These are phyloP conservation scores for Spheniscus mendiculus DNA, from an alignment of 2,113 vertebrate species.

Conservation along the genomic window DNA sequence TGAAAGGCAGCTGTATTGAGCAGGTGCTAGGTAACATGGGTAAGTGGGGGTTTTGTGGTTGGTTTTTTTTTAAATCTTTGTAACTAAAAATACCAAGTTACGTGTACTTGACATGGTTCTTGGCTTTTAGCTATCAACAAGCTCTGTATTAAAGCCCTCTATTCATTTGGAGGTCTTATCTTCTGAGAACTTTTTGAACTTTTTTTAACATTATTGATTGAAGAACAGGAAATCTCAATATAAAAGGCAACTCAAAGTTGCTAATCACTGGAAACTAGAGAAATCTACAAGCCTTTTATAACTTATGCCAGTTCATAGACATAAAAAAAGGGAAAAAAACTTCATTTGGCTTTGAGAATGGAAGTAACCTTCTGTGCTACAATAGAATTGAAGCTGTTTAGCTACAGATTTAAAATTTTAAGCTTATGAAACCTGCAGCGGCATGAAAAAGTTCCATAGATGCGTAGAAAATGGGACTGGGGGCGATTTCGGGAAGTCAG, in stretches of 20 bases:
- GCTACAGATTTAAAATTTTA: not conserved
- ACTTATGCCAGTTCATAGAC: not conserved
- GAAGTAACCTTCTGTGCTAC: not conserved
- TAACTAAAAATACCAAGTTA: not conserved
- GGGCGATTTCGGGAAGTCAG: not conserved
- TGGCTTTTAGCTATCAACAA: not conserved
- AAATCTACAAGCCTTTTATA: not conserved
- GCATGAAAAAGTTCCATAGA: not conserved
- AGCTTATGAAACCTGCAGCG: not conserved
- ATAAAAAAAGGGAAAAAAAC: not conserved
- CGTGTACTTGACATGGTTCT: fast-evolving
- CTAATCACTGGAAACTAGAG: not conserved
- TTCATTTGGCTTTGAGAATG: not conserved
- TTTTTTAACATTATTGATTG: not conserved
- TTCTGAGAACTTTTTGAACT: not conserved
- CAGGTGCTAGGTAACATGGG: not conserved
- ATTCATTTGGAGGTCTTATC: not conserved
- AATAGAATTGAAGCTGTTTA: not conserved
- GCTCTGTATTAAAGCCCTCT: not conserved
- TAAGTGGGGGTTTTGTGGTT: no score
- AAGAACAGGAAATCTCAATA: not conserved
- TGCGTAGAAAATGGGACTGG: not conserved
- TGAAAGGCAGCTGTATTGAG: not conserved
- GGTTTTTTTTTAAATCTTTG: not conserved
- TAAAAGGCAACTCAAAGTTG: not conserved